Percentiles rank a stretch among this genome's conserved stretches.
Conservation (phyloP, 2,888 invertebrate genomes). For the Xiphydria camelus region DNA sequence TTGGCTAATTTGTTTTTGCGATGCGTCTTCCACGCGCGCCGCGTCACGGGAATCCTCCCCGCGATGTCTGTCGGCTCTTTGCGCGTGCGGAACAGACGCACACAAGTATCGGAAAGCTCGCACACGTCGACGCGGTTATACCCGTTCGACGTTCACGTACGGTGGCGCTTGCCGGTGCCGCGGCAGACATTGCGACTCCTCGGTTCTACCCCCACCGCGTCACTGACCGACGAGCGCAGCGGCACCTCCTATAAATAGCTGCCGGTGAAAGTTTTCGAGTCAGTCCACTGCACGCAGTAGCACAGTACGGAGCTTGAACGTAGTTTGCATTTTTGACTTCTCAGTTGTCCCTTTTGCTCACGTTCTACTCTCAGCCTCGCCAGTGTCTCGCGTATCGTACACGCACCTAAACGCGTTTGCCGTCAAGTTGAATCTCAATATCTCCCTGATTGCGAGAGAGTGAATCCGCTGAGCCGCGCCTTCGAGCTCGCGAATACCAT, state of each 20-base stretch:
- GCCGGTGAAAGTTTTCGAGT: constrained; percentile 13
- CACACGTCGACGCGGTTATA: neutral
- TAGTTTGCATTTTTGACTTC: neutral
- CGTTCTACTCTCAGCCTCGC: no score
- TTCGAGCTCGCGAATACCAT: neutral
- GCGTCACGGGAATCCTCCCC: no score
- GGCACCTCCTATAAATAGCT: constrained; percentile 9
- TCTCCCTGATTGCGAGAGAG: no score
- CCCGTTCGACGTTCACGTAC: constrained; percentile 7
- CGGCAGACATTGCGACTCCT: constrained; percentile 18
- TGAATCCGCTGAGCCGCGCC: neutral
- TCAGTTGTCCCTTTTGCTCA: no score
- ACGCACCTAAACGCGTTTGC: no score
- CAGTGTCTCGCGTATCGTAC: no score
- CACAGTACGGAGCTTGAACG: constrained; percentile 3
- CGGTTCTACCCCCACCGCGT: constrained; percentile 5
- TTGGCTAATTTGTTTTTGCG: constrained; percentile 2
- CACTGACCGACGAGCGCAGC: neutral
- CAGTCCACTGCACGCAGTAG: constrained; percentile 14
- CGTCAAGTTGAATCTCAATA: constrained; percentile 2
- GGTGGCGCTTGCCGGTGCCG: constrained; percentile 16
- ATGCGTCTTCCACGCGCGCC: no score
- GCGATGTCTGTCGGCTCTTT: neutral
- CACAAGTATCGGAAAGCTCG: neutral
- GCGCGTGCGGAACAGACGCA: neutral